A percentile compares a stretch with the other conserved stretches of the same genome.
Evolutionary conservation across 1,140 invertebrate species (phyloP).

Genomic region (Colletes latitarsis): DNA sequence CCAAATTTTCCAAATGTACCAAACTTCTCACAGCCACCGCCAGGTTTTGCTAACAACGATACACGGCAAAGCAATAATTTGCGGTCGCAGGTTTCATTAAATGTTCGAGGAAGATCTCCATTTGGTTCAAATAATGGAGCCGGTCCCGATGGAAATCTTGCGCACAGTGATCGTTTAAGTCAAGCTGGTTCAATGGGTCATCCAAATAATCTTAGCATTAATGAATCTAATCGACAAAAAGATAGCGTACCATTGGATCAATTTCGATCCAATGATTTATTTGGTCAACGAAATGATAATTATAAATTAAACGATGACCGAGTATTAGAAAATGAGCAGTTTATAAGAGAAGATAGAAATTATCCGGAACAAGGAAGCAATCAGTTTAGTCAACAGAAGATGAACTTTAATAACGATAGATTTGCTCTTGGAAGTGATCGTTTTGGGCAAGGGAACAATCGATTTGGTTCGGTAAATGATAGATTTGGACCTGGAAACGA

Average conservation of each 20-base stretch:
- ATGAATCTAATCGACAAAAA: slow-evolving; percentile 6
- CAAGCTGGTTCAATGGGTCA: background rate
- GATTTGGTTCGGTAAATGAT: slow-evolving; percentile 61
- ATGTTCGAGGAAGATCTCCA: slow-evolving; percentile 39
- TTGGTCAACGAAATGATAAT: slow-evolving; percentile 24
- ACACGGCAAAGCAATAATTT: slow-evolving; percentile 53
- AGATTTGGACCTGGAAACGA: slow-evolving; percentile 45
- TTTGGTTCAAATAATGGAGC: slow-evolving; percentile 30
- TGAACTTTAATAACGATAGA: slow-evolving; percentile 38
- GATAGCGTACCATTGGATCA: slow-evolving; percentile 24
- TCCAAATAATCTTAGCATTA: slow-evolving; percentile 10
- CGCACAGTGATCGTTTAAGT: slow-evolving; percentile 48
- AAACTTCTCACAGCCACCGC: slow-evolving; percentile 67
- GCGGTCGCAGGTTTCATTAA: slow-evolving; percentile 15
- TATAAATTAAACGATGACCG: slow-evolving; percentile 45
- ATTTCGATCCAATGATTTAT: slow-evolving; percentile 58
- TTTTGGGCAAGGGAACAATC: slow-evolving; percentile 52
- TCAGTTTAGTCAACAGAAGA: slow-evolving; percentile 54
- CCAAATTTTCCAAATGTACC: slow-evolving; percentile 56
- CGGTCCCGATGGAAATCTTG: slow-evolving; percentile 27
- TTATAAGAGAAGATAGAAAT: slow-evolving; percentile 46
- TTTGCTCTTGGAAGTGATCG: slow-evolving; percentile 38
- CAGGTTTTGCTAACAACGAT: slow-evolving; percentile 50
- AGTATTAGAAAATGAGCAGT: slow-evolving; percentile 24
- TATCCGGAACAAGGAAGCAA: slow-evolving; percentile 55